Percentiles rank a stretch among this genome's conserved stretches.
These are phyloP conservation scores for Pipistrellus pipistrellus DNA, from an alignment of 2,797 vertebrate species.

Conservation along the genomic window DNA sequence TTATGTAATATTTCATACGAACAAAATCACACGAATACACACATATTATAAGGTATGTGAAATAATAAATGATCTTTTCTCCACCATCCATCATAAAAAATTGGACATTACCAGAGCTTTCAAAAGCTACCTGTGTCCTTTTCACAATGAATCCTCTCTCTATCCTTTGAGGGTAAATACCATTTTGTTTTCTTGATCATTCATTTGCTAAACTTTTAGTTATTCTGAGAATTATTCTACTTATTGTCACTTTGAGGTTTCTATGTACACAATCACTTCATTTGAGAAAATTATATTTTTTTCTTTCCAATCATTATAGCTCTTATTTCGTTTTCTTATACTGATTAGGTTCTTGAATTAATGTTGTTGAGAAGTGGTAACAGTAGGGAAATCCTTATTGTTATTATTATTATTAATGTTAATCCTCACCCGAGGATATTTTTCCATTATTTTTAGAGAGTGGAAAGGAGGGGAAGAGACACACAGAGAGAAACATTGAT, in stretches of 20 bases:
- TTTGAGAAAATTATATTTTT: background rate
- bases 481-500: background rate
- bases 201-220: conserved; percentile 13
- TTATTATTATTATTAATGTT: background rate
- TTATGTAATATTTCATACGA: background rate
- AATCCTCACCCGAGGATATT: background rate
- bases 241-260: conserved; percentile 33
- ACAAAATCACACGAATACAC: background rate
- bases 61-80: background rate
- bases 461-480: background rate
- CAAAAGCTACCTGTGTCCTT: background rate
- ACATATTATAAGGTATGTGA: background rate
- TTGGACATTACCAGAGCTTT: background rate
- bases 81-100: background rate
- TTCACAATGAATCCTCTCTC: background rate
- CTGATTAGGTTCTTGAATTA: background rate
- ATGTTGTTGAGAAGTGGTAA: background rate
- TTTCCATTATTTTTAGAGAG: background rate
- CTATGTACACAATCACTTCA: background rate
- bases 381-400: background rate
- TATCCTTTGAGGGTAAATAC: background rate
- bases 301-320: background rate
- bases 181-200: background rate
- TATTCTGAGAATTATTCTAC: conserved; percentile 44
- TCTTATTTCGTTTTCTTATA: background rate